These are phyloP conservation scores for Euglossa dilemma DNA, from an alignment of 1,140 invertebrate species.

Conservation along the genomic window DNA sequence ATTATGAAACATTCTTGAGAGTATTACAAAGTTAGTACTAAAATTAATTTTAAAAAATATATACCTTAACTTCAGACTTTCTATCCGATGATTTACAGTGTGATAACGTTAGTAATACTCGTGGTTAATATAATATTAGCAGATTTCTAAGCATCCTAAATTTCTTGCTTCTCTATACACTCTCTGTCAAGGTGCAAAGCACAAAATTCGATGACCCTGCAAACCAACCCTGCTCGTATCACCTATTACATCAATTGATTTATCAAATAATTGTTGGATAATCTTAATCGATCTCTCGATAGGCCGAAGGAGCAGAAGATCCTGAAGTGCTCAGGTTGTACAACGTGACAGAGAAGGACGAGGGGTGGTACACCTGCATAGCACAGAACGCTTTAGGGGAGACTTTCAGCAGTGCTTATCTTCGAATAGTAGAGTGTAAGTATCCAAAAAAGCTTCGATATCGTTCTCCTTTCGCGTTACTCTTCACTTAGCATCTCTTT, in stretches of 20 bases:
- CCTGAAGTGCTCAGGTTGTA: slow-evolving; percentile 88
- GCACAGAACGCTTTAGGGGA: slow-evolving; percentile 92
- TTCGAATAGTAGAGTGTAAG: slow-evolving; percentile 92
- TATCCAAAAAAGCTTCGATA: slow-evolving; percentile 53
- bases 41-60: too few species aligned
- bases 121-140: too few species aligned
- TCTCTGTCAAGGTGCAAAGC: too few species aligned
- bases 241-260: not conserved
- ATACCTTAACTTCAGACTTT: too few species aligned
- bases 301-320: slow-evolving; percentile 80
- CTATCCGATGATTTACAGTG: too few species aligned
- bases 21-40: too few species aligned
- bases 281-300: not conserved
- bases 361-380: slow-evolving; percentile 97
- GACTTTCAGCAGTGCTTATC: slow-evolving; percentile 90
- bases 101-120: too few species aligned
- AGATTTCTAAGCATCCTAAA: too few species aligned
- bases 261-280: not conserved
- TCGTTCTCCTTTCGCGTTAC: not conserved
- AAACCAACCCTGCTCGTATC: too few species aligned
- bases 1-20: not conserved
- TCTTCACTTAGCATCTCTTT: not conserved
- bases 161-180: too few species aligned
- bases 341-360: slow-evolving; percentile 93
- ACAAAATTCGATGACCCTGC: not conserved